phyloP scores from a whole-genome alignment of 2,113 vertebrate genomes.

The Odocoileus hemionus region DNA sequence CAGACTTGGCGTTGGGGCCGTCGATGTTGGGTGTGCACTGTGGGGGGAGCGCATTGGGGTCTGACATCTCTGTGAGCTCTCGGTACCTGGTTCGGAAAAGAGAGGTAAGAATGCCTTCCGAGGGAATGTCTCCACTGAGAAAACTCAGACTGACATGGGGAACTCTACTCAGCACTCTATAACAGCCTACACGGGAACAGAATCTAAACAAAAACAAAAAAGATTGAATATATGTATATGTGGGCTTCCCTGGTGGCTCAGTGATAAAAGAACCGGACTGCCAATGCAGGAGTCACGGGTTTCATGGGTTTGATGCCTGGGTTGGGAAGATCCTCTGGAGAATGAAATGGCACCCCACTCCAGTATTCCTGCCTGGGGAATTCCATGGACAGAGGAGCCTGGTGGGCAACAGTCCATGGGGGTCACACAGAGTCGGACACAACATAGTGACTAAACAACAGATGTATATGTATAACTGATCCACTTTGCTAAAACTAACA shows the following conservation, averaged over 20 bases:
- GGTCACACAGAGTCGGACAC: background rate
- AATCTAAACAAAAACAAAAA: background rate
- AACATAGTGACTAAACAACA: background rate
- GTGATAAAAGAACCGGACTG: background rate
- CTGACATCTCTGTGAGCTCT: constrained; percentile 91
- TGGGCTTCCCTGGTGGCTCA: background rate
- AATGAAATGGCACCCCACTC: background rate
- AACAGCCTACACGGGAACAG: background rate
- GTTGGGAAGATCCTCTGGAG: background rate
- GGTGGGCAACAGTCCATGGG: background rate
- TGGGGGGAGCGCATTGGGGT: constrained; percentile 89
- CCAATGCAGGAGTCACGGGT: background rate
- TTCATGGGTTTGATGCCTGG: background rate
- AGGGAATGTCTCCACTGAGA: background rate
- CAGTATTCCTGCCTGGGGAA: background rate
- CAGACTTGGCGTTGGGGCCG: constrained; percentile 94
- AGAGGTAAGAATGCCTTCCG: background rate
- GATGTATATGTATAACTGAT: background rate
- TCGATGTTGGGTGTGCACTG: constrained; percentile 98
- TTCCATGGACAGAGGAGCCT: background rate
- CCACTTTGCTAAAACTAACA: background rate
- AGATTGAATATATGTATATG: background rate
- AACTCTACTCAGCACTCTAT: background rate
- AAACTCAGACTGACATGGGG: background rate
- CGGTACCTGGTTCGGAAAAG: constrained; percentile 85